Evolutionary conservation across 2,888 invertebrate species (phyloP).

Genomic region (Acleris literana): DNA sequence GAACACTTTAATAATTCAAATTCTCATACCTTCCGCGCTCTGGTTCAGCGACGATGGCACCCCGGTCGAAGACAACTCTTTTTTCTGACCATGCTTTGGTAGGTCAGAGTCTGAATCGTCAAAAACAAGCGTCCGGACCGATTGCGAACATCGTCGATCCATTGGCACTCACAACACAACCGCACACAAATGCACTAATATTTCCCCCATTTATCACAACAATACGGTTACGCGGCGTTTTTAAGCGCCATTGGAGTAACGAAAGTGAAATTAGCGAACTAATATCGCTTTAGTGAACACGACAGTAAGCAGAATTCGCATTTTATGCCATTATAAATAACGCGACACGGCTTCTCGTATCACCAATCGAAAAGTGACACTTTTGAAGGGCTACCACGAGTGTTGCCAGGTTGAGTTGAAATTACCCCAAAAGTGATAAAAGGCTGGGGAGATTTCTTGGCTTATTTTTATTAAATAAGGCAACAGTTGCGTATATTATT

Average conservation of each 20-base stretch:
- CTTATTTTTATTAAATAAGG: not conserved
- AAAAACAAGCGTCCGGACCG: slow-evolving; percentile 90
- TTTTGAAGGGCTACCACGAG: slow-evolving; percentile 45
- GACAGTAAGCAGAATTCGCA: slow-evolving; percentile 37
- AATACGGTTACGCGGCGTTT: slow-evolving; percentile 45
- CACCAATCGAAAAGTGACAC: slow-evolving; percentile 64
- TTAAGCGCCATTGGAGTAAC: slow-evolving; percentile 48
- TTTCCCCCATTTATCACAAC: slow-evolving; percentile 70
- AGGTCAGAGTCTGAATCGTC: slow-evolving; percentile 87
- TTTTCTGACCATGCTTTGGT: slow-evolving; percentile 71
- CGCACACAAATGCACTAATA: slow-evolving; percentile 67
- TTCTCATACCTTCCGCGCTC: slow-evolving; percentile 73
- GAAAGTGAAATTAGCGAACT: slow-evolving; percentile 43
- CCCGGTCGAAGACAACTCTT: slow-evolving; percentile 64
- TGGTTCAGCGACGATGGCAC: slow-evolving; percentile 72
- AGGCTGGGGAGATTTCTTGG: not conserved
- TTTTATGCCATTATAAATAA: slow-evolving; percentile 66
- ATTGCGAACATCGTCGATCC: slow-evolving; percentile 86
- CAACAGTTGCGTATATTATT: not conserved
- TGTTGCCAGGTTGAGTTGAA: slow-evolving; percentile 38
- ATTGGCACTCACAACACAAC: slow-evolving; percentile 70
- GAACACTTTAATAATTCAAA: slow-evolving; percentile 43
- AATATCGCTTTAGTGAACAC: slow-evolving; percentile 42
- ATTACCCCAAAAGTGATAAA: slow-evolving; percentile 14
- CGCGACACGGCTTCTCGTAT: slow-evolving; percentile 60